A percentile compares a stretch with the other conserved stretches of the same genome.
These are phyloP conservation scores for Falco punctatus DNA, from an alignment of 2,113 vertebrate genomes.

Conservation along the genomic window DNA sequence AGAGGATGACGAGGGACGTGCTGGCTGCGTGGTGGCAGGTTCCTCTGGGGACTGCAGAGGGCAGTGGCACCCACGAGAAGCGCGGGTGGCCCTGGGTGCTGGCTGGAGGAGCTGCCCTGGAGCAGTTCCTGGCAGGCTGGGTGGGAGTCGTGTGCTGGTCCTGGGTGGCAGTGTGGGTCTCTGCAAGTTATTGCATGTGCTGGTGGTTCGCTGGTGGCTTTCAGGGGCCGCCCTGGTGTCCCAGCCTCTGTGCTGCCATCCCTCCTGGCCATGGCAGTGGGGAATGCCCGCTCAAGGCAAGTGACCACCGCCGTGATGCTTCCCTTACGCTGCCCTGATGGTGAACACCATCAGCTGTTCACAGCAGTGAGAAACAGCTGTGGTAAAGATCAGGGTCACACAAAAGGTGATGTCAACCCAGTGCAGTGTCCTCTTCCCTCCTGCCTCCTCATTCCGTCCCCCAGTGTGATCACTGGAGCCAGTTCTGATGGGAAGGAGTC, in stretches of 20 bases:
- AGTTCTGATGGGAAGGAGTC: background rate
- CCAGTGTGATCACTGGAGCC: background rate
- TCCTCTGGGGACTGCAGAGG: slow-evolving; percentile 43
- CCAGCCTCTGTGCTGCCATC: background rate
- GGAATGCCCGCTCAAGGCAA: background rate
- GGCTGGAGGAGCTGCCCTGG: background rate
- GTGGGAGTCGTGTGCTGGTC: background rate
- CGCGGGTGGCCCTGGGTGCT: background rate
- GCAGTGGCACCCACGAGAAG: slow-evolving; percentile 5
- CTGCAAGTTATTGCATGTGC: background rate
- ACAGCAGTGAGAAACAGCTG: background rate
- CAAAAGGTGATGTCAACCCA: background rate
- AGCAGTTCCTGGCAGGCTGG: background rate
- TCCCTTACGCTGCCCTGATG: background rate
- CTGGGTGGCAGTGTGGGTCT: accelerated
- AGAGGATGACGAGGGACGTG: accelerated
- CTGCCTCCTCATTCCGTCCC: background rate
- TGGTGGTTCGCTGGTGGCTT: background rate
- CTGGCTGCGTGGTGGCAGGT: accelerated
- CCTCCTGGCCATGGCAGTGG: too few species aligned
- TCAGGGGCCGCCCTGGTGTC: background rate
- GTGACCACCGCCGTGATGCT: background rate
- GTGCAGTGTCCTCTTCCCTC: background rate
- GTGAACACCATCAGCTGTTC: accelerated
- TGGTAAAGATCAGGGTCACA: background rate